Base-by-base conservation (phyloP, 2,888 invertebrate species). In the Patella ulyssiponensis region DNA sequence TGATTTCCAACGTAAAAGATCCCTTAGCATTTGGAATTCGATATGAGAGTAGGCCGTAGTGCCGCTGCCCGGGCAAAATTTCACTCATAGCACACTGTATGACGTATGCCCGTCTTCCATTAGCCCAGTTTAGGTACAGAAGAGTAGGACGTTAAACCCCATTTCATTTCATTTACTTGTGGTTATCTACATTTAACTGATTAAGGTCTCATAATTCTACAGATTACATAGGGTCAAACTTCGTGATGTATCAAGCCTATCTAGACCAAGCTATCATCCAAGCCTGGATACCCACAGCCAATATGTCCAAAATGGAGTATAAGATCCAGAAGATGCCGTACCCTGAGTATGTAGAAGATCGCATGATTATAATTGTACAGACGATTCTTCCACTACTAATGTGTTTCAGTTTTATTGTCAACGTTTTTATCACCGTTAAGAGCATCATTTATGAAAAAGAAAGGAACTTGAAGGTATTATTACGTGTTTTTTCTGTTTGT, bases 321-420 rank as follows among this genome's bases (percentile, higher is more conserved):
- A 91, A 7, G 7, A 73, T 64, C 3, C 51, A 94, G 86, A 93
- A 96, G 75, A 95, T 94, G 91, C 95, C 96, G 0, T 96, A 95
- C 90, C 95, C 96, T 0, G 90, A 93, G 0, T 96, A 94, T 91
- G 91, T 94, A 0, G 92, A 93, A 44, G 96, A 97, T 91, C 90
- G 93, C 0, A 93, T 96, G 20, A 90, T 96, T 2, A 92, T 94
- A 64, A 94, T 94, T 0, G 90, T 96, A 69, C 93, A 94, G 87
- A 90, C 93, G 17, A 93, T 95, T 85, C 93, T 97, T 78, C 95
- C 96, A 0, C 92, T 96, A 82, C 94, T 97, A 73, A 93, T 97
- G 52, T 93, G 96, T 92, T 92, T 97, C 17, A 95, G 96, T 88
- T 96, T 96, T 88, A 94, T 95, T 77, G 96, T 96, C 90, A 94